Base-by-base conservation (phyloP, 1,140 invertebrate species). In the Bursaphelenchus mucronatus region DNA sequence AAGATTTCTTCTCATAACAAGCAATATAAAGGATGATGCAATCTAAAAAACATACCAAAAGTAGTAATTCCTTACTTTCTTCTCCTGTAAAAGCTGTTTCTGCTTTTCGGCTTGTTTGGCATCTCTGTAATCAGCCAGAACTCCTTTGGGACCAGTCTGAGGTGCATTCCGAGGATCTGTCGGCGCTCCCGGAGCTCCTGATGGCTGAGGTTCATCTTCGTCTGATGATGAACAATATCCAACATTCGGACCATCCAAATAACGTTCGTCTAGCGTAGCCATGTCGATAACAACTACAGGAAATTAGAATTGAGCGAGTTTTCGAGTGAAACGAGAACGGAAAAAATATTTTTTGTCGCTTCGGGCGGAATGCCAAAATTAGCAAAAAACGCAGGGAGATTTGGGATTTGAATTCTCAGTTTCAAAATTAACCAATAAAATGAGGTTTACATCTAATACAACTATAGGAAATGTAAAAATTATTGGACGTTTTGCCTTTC, bases 121-220 rank as follows among this genome's bases (percentile, higher is more conserved):
- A 7, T 13, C n/a, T n/a, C 59, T 40, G 61, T 75, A 74, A 50
- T 73, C 71, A 8, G 70, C 62, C 11, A 73, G 47, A n/a, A 73
- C 71, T 50, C 73, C 73, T 44, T 73, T 73, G 7, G 71, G 73
- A 2, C 71, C 71, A 43, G 71, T 76, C 58, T 65, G n/a, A 13
- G 19, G 13, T 39, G 39, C 21, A 46, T 47, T 39, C 40, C 67
- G 8, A 19, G 64, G 11, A 30, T 17, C 9, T 53, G 57, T 10
- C 43, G 41, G 68, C 39, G 6, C 47, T 15, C 40, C 17, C 19
- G 55, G 17, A 10, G 6, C 3, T 10, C 10, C 0, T 13, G 64
- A n/a, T 9, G 7, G 10, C 15, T 52, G 30, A 43, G 2, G 13
- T 8, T n/a, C 61, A 51, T 76, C 69, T 21, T 73, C 71, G 21